A percentile compares a stretch with the other conserved stretches of the same genome.
Conservation (phyloP, 2,797 vertebrate species). For the Channa striata region DNA sequence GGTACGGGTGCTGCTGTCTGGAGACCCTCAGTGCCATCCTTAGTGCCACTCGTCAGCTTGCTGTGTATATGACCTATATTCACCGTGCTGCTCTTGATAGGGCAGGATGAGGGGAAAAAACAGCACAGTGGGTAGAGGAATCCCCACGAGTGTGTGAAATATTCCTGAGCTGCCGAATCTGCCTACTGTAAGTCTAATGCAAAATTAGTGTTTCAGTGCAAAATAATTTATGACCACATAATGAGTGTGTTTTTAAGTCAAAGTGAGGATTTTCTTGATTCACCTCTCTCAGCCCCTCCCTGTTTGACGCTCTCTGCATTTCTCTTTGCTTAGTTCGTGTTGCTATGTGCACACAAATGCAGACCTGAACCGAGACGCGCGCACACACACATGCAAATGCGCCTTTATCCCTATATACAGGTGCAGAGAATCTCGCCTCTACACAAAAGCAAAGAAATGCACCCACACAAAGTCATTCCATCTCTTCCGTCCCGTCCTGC, state of each 20-base stretch:
- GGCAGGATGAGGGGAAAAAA: conserved; percentile 77
- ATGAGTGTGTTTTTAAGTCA: conserved; percentile 81
- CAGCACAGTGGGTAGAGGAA: conserved; percentile 54
- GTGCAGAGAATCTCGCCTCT: conserved; percentile 4
- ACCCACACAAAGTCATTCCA: conserved; percentile 9
- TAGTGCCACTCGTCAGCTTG: conserved; percentile 68
- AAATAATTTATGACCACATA: conserved; percentile 87
- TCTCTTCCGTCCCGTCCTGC: conserved; percentile 53
- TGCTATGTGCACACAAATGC: conserved; percentile 3
- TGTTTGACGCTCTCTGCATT: conserved; percentile 16
- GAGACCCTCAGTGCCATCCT: conserved; percentile 77
- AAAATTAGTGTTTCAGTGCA: conserved; percentile 86
- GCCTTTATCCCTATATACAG: not conserved
- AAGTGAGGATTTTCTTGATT: conserved; percentile 80
- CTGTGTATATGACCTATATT: conserved; percentile 85
- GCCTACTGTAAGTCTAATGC: conserved; percentile 87
- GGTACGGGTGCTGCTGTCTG: conserved; percentile 63
- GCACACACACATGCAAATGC: not conserved
- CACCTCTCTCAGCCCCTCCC: conserved; percentile 56
- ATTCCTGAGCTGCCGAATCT: conserved; percentile 86
- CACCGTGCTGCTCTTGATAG: conserved; percentile 62
- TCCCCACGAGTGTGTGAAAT: conserved; percentile 84
- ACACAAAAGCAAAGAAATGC: conserved; percentile 13
- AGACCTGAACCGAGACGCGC: conserved; percentile 2
- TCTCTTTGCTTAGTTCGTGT: conserved; percentile 18